These are phyloP conservation scores for Toxotes chatareus DNA, from an alignment of 2,113 vertebrate species.

Conservation along the genomic window DNA sequence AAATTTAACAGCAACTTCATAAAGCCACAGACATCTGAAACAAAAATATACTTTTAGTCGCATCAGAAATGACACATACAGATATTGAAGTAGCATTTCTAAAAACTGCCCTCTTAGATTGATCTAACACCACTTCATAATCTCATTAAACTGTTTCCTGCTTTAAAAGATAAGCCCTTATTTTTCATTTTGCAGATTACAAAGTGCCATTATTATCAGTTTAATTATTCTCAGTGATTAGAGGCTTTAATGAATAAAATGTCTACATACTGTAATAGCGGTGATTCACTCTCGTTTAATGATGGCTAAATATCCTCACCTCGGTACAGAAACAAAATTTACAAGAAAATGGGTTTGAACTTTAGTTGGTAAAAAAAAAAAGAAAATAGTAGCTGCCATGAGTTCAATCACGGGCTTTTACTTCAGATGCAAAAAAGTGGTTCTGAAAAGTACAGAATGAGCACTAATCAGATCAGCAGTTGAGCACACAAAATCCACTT, in stretches of 20 bases:
- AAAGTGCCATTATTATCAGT: conserved; percentile 81
- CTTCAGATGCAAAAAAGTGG: conserved; percentile 10
- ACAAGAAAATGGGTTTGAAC: conserved; percentile 45
- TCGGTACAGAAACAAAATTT: conserved; percentile 31
- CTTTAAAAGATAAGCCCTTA: conserved; percentile 77
- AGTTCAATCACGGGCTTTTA: conserved; percentile 27
- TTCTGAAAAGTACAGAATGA: conserved; percentile 36
- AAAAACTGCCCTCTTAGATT: conserved; percentile 61
- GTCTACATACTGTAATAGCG: conserved; percentile 70
- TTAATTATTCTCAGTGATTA: conserved; percentile 83
- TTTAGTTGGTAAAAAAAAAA: conserved; percentile 23
- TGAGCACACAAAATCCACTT: conserved; percentile 40
- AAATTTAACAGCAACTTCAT: conserved; percentile 24
- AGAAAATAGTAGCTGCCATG: neutral
- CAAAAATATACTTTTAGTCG: conserved; percentile 27
- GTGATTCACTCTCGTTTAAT: conserved; percentile 70
- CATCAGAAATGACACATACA: conserved; percentile 61
- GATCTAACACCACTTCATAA: conserved; percentile 71
- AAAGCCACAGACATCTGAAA: conserved; percentile 26
- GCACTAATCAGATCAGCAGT: conserved; percentile 44
- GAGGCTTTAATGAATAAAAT: conserved; percentile 78
- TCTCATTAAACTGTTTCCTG: conserved; percentile 81
- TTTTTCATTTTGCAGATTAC: conserved; percentile 78
- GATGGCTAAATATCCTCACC: conserved; percentile 51
- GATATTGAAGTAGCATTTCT: conserved; percentile 59